These are phyloP conservation scores for Cylindroiulus punctatus DNA, from an alignment of 2,888 invertebrate genomes.

Conservation along the genomic window DNA sequence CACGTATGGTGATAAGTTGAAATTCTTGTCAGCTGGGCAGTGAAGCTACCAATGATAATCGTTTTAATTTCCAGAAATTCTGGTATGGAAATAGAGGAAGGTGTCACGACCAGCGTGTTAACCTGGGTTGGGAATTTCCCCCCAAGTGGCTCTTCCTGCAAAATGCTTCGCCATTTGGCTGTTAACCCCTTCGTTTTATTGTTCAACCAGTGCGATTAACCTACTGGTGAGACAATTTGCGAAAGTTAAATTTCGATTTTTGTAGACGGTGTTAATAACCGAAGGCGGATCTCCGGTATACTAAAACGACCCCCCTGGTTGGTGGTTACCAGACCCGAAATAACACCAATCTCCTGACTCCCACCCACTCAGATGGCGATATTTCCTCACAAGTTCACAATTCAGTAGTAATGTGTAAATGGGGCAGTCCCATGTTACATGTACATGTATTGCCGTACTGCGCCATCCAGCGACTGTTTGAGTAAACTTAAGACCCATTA, in stretches of 20 bases:
- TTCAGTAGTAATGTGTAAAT: no score
- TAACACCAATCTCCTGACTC: background rate
- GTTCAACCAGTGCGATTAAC: background rate
- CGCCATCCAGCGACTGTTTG: no score
- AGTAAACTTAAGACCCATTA: no score
- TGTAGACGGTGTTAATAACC: conserved; percentile 1
- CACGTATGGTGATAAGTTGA: no score
- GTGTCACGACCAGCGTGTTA: no score
- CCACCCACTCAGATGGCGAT: background rate
- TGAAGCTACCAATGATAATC: no score
- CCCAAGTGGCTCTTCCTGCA: background rate
- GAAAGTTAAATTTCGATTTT: background rate
- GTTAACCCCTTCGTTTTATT: background rate
- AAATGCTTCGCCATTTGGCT: background rate
- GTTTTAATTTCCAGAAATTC: no score
- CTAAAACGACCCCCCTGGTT: background rate
- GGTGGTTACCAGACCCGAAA: background rate
- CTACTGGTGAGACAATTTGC: background rate
- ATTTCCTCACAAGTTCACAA: background rate
- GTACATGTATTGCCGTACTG: no score
- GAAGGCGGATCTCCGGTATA: conserved; percentile 19
- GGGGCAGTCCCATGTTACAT: no score
- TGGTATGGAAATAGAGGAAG: no score
- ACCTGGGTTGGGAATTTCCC: background rate
- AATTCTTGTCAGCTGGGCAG: no score